phyloP scores from a whole-genome alignment of 64 coral and sea anemone species.

The Stichodactyla helianthus region DNA sequence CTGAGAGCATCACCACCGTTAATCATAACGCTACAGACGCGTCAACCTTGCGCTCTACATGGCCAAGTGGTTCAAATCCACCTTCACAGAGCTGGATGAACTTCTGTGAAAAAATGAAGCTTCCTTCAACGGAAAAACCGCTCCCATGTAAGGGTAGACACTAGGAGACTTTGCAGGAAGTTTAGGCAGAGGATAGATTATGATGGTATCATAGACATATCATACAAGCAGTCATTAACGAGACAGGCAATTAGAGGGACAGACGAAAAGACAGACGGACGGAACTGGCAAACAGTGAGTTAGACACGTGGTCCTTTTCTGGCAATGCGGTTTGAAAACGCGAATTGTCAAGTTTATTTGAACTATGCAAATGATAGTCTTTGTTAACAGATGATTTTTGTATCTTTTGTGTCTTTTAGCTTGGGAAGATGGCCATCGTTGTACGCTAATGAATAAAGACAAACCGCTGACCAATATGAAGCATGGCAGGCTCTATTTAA shows the following conservation, averaged over 20 bases:
- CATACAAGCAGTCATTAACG: too few relatives aligned
- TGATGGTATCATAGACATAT: too few relatives aligned
- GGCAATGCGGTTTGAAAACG: too few relatives aligned
- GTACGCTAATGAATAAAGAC: conserved; percentile 69
- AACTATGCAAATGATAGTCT: too few relatives aligned
- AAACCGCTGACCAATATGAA: conserved; percentile 62
- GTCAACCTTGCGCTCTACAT: not conserved
- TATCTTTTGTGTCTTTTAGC: conserved; percentile 2
- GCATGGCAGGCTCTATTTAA: conserved; percentile 60
- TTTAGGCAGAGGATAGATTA: too few relatives aligned
- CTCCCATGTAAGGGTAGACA: conserved; percentile 31
- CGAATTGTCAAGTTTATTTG: too few relatives aligned
- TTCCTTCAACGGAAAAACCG: conserved; percentile 23
- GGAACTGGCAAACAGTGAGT: too few relatives aligned
- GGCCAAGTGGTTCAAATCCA: not conserved
- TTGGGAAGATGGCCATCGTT: conserved; percentile 76
- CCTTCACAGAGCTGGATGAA: conserved; percentile 1
- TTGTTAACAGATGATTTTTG: too few relatives aligned
- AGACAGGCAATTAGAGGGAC: too few relatives aligned
- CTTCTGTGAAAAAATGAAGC: conserved; percentile 54
- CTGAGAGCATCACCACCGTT: not conserved
- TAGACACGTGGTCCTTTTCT: too few relatives aligned
- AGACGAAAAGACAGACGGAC: not conserved
- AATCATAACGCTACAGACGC: not conserved
- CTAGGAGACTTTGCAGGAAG: too few relatives aligned